Percentiles rank a stretch among this genome's conserved stretches.
phyloP scores from a whole-genome alignment of 2,888 invertebrate genomes.

The Isoperla grammatica region DNA sequence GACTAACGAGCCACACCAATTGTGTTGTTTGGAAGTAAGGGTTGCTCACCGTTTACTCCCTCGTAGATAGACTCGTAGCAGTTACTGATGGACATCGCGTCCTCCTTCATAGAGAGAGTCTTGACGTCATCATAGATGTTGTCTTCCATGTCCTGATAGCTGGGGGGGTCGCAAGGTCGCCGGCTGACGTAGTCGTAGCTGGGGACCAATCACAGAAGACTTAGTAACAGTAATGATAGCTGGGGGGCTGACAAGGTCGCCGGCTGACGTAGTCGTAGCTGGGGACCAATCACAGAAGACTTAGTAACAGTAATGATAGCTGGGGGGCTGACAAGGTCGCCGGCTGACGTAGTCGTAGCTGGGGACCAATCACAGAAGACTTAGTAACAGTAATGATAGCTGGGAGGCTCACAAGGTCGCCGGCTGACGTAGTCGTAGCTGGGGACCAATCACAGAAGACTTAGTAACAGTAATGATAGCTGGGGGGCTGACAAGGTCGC shows the following conservation, averaged over 20 bases:
- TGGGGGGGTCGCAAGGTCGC: constrained; percentile 1
- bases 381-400: too few species aligned
- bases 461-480: too few species aligned
- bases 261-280: constrained; percentile 19
- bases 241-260: constrained; percentile 4
- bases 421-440: constrained; percentile 19
- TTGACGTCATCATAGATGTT: constrained; percentile 35
- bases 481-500: too few species aligned
- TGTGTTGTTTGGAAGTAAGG: too few species aligned
- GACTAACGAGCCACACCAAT: too few species aligned
- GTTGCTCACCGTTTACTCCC: too few species aligned
- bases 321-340: constrained; percentile 4
- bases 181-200: constrained; percentile 19
- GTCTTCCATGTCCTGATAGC: constrained; percentile 25
- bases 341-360: constrained; percentile 19
- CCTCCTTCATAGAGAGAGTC: constrained; percentile 18
- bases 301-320: too few species aligned
- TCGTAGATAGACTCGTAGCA: constrained; percentile 52
- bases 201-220: too few species aligned
- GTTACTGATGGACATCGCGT: constrained; percentile 26
- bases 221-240: too few species aligned
- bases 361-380: too few species aligned
- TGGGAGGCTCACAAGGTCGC: constrained; percentile 3
- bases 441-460: too few species aligned
- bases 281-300: too few species aligned